Evolutionary conservation across 2,888 invertebrate species (phyloP), one percentile per base, ranked within the genome.

Genomic region (Andrena praecox): DNA sequence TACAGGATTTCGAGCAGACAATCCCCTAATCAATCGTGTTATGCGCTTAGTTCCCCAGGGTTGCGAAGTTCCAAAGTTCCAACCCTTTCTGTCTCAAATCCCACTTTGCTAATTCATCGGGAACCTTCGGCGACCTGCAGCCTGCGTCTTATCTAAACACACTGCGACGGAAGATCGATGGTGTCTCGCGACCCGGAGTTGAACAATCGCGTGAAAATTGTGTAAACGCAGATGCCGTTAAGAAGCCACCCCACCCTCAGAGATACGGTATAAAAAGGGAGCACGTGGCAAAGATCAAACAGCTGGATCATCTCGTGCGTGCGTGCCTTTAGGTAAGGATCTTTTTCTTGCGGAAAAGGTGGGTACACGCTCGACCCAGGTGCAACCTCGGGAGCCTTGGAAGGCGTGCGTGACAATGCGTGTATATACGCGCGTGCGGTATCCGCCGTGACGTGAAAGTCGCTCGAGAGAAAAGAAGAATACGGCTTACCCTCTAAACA

Each of bases 291-390:
- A 89, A 90, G 91, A 93, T 93, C 93, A 93, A 93, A 93, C 93
- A 93, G 93, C 93, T 93, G 93, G 93, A 93, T 93, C 93, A 93
- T 93, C 91, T 91, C 90, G 91, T 90, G 92, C 91, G 89, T 90
- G 90, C 85, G 86, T 82, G 88, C 90, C 90, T 89, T 89, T 90
- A 78, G 90, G 89, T 87, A 90, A 92, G 89, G 89, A 91, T 91
- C 90, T 90, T 89, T 91, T 92, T 91, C 91, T 91, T 91, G 88
- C 87, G 89, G 87, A 74, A 87, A 89, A 89, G 89, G 86, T 86
- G 85, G 85, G 82, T 81, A 84, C 73, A 72, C 63, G 76, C 60
- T 48, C 71, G 76, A 87, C 84, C 89, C 89, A 89, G 89, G 87
- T 89, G 89, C 88, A 88, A 86, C 79, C 82, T 85, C 79, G 74